Evolutionary conservation across 2,888 invertebrate genomes (phyloP).

Genomic region (Drosophila birchii): DNA sequence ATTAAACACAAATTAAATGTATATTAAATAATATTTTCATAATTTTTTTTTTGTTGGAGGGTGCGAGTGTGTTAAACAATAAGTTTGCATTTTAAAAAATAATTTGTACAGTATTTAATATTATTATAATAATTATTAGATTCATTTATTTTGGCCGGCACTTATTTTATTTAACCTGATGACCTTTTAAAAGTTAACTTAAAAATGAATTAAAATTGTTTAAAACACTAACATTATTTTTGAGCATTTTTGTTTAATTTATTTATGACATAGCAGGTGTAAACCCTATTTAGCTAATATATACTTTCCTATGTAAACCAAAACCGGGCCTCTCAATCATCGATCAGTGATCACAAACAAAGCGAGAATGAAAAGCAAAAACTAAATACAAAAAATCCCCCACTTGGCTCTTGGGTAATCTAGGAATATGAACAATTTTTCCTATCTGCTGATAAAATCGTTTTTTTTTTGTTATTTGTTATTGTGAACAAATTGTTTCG

Average conservation of each 20-base stretch:
- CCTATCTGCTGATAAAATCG: conserved; percentile 33
- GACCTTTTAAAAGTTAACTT: not conserved
- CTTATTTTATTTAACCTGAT: too few species aligned
- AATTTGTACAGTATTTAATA: not conserved
- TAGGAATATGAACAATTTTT: conserved; percentile 21
- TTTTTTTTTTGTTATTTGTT: conserved; percentile 1
- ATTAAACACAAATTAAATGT: conserved; percentile 5
- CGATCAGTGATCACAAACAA: conserved; percentile 21
- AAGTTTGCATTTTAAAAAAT: not conserved
- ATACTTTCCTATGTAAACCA: too few species aligned
- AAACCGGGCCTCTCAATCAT: conserved; percentile 4
- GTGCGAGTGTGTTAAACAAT: not conserved
- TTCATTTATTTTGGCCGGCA: too few species aligned
- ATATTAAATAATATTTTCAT: too few species aligned
- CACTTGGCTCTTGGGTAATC: conserved; percentile 12
- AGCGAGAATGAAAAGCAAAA: not conserved
- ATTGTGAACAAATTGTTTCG: conserved; percentile 23
- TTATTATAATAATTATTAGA: not conserved
- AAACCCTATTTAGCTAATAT: not conserved
- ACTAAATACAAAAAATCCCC: not conserved
- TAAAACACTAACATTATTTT: too few species aligned
- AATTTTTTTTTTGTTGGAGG: not conserved
- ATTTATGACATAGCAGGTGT: not conserved
- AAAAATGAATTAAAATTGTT: too few species aligned
- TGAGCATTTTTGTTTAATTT: not conserved